These are phyloP conservation scores for Drosophila repletoides DNA, from an alignment of 1,140 invertebrate genomes.

Conservation along the genomic window DNA sequence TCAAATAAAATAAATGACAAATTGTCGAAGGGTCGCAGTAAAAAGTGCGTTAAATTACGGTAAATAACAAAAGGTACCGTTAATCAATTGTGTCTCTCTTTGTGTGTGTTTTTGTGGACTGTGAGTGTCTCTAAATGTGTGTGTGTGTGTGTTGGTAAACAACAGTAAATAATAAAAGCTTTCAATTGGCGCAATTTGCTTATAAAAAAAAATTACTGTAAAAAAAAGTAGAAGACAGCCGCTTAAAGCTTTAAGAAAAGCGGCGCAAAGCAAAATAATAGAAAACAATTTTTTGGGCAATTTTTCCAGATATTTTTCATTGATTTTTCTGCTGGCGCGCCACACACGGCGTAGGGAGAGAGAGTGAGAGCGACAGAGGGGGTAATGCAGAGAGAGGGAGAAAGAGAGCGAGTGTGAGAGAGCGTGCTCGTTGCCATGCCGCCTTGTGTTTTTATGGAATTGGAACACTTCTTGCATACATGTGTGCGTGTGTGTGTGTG, in stretches of 20 bases:
- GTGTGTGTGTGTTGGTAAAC: conserved; percentile 26
- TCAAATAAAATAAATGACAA: conserved; percentile 7
- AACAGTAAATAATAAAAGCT: conserved; percentile 50
- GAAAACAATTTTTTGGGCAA: conserved; percentile 56
- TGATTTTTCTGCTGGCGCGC: conserved; percentile 74
- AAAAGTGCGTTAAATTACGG: conserved; percentile 23
- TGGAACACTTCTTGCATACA: conserved; percentile 37
- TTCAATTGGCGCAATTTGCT: conserved; percentile 31
- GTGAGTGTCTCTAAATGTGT: neutral
- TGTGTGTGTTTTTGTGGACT: neutral
- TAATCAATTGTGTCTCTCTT: conserved; percentile 26
- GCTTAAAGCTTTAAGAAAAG: conserved; percentile 4
- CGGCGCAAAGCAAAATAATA: conserved; percentile 45
- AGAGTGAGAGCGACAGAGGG: conserved; percentile 1
- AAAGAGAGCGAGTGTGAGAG: neutral
- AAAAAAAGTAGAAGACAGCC: neutral
- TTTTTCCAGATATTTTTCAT: conserved; percentile 78
- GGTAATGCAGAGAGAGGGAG: neutral
- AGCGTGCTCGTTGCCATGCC: conserved; percentile 35
- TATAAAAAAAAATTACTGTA: conserved; percentile 3
- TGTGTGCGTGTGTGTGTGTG: conserved; percentile 12
- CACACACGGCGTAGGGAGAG: conserved; percentile 30
- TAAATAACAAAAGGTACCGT: conserved; percentile 18
- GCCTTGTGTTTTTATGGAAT: conserved; percentile 61
- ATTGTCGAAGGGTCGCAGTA: conserved; percentile 14